These are phyloP conservation scores for Tinea semifulvella DNA, from an alignment of 2,888 invertebrate species.

Conservation along the genomic window DNA sequence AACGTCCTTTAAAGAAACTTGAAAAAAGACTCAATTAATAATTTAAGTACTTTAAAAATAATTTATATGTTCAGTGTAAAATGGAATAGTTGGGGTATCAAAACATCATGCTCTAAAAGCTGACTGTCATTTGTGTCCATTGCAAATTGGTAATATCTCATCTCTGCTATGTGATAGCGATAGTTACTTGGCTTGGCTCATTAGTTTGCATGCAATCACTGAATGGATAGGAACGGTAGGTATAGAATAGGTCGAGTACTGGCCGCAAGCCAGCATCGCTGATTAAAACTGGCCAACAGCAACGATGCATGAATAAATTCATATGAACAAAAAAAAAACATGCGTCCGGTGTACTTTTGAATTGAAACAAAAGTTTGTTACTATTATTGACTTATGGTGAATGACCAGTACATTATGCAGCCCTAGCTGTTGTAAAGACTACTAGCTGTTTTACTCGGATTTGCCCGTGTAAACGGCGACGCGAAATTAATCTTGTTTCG, in stretches of 20 bases:
- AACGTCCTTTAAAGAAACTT: too few relatives aligned
- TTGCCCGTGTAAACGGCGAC: too few relatives aligned
- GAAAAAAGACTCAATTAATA: too few relatives aligned
- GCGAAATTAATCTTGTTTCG: too few relatives aligned
- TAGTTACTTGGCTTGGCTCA: constrained; percentile 2
- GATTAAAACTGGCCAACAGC: constrained; percentile 12
- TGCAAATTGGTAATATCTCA: constrained; percentile 3
- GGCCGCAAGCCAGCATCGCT: constrained; percentile 8
- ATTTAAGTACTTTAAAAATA: too few relatives aligned
- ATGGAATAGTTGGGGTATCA: too few relatives aligned
- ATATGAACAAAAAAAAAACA: constrained; percentile 1
- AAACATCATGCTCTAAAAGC: too few relatives aligned
- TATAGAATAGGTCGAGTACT: too few relatives aligned
- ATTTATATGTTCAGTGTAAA: too few relatives aligned
- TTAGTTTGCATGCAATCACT: constrained; percentile 9
- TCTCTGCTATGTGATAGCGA: constrained; percentile 4
- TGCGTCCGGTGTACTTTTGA: constrained; percentile 1
- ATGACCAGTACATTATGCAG: not conserved
- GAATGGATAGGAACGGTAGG: constrained; percentile 8
- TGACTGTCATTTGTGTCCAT: not conserved
- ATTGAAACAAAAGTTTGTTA: constrained; percentile 7
- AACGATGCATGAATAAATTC: constrained; percentile 7
- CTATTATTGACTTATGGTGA: not conserved
- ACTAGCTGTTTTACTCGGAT: too few relatives aligned
- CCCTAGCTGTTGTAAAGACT: too few relatives aligned